Base-by-base conservation (phyloP, 2,797 vertebrate genomes). In the Brotula barbata region DNA sequence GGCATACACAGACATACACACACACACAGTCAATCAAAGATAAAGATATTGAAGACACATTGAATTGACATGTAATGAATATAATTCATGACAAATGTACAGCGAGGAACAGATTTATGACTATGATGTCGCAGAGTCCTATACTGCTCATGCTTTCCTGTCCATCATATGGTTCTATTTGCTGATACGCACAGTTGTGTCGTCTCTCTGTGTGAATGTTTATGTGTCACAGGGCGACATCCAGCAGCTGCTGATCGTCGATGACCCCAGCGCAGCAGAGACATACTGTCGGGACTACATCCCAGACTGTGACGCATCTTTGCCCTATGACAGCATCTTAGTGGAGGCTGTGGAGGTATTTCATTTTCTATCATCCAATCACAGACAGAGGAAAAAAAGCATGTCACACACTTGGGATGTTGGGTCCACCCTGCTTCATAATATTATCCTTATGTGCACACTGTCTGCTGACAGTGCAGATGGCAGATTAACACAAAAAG, bases 241-340 rank as follows among this genome's bases (percentile, higher is more conserved):
- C 72, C 95, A 98, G 84, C 94, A 98, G 82, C 87, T 98, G 58
- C 73, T 98, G 64, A 77, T 98, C 1, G 59, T 86, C 2, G 73
- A 87, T 0, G 93, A 96, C 47, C 91, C 95, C n/a, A 56, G 69
- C 46, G 92, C 92, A 0, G 95, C 95, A 6, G 85, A 85, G 57
- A 90, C 83, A 1, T 95, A 96, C 81, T 98, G 95, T 62, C 80
- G 85, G 54, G 84, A 81, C 69, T 93, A 90, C 90, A 96, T 96
- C 81, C 95, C 92, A 0, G 88, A 85, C 88, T 97, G 95, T 22
- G 80, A 92, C 15, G 52, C 64, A 15, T 65, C 84, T 11, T 77
- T 92, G 36, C 82, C 78, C 10, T 92, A 94, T 37, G 78, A 83
- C 14, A 89, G 82, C 83, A 89, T 90, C 9, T 56, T 85, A 12